These are phyloP conservation scores for Zalophus californianus DNA, from an alignment of 2,797 vertebrate species.

Conservation along the genomic window DNA sequence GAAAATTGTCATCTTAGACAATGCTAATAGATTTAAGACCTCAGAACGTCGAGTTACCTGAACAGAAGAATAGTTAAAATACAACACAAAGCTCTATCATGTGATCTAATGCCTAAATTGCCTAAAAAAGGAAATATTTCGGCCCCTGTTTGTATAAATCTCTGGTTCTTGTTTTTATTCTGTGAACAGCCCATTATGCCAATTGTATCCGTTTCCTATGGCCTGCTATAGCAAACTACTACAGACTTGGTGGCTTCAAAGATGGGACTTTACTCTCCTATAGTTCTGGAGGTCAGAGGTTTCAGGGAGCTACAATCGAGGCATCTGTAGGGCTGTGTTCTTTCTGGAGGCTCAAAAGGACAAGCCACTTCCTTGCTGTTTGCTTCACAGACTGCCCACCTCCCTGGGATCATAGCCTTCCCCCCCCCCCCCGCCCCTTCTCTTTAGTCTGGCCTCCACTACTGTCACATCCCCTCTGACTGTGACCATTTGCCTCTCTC, in stretches of 20 bases:
- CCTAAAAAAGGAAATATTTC: not conserved
- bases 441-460: fast-evolving
- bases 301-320: not conserved
- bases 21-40: not conserved
- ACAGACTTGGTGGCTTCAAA: not conserved
- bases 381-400: not conserved
- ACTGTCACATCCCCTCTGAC: not conserved
- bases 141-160: not conserved
- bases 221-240: not conserved
- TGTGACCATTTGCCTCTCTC: no score
- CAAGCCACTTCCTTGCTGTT: fast-evolving
- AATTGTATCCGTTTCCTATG: not conserved
- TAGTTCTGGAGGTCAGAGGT: not conserved
- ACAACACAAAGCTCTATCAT: not conserved
- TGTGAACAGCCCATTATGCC: not conserved
- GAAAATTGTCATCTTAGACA: not conserved
- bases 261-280: not conserved
- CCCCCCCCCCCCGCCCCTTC: no score
- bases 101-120: not conserved
- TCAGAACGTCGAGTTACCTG: not conserved
- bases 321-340: fast-evolving
- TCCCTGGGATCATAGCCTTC: fast-evolving
- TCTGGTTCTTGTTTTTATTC: not conserved
- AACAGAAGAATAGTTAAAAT: not conserved
- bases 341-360: not conserved